phyloP scores from a whole-genome alignment of 2,797 vertebrate species.

The Nannoperca australis region DNA sequence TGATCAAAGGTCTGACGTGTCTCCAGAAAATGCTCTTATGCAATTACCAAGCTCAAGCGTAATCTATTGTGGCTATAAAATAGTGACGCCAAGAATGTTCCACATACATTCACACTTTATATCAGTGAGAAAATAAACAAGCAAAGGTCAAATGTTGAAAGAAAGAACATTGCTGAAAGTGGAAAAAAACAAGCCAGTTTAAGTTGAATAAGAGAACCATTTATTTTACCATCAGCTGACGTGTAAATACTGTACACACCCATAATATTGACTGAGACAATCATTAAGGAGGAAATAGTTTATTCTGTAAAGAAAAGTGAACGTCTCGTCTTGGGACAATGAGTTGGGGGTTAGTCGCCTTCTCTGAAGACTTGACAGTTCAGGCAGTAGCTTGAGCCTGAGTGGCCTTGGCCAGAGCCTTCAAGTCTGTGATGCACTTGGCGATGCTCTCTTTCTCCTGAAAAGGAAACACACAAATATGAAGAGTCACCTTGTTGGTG shows the following conservation, averaged over 20 bases:
- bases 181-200: slow-evolving; percentile 11
- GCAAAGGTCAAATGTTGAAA: not conserved
- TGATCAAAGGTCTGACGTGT: slow-evolving; percentile 47
- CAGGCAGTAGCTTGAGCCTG: slow-evolving; percentile 81
- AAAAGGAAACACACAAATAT: slow-evolving; percentile 51
- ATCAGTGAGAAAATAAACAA: not conserved
- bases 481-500: not conserved
- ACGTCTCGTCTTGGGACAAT: slow-evolving; percentile 60
- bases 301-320: slow-evolving; percentile 77
- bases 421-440: slow-evolving; percentile 95
- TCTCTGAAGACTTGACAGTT: slow-evolving; percentile 55
- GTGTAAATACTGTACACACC: slow-evolving; percentile 85
- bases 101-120: not conserved
- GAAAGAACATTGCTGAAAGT: not conserved
- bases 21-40: slow-evolving; percentile 11
- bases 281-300: slow-evolving; percentile 77
- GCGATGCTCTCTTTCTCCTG: slow-evolving; percentile 96
- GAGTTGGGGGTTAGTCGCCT: slow-evolving; percentile 43
- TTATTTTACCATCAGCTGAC: slow-evolving; percentile 83
- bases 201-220: slow-evolving; percentile 79
- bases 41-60: not conserved
- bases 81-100: not conserved
- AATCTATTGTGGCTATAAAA: slow-evolving; percentile 8
- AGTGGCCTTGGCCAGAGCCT: slow-evolving; percentile 87
- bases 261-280: slow-evolving; percentile 77